phyloP scores from a whole-genome alignment of 2,113 vertebrate species.

The Calonectris borealis region DNA sequence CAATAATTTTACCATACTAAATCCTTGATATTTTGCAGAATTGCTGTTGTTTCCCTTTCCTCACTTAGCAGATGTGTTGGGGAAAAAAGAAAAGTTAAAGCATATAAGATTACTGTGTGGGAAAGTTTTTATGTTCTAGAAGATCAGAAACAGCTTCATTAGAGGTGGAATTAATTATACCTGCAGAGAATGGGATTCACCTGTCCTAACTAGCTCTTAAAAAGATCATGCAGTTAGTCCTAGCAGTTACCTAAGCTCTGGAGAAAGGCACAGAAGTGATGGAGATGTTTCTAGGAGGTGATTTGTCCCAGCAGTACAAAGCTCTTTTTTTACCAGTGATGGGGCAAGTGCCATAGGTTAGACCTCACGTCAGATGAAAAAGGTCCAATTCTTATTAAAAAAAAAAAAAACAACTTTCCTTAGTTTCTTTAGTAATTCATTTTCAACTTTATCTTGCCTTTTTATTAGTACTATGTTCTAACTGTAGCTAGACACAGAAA shows the following conservation, averaged over 20 bases:
- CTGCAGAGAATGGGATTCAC: background rate
- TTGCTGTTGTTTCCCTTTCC: background rate
- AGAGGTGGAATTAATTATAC: background rate
- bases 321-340: too few species aligned
- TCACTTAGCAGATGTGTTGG: background rate
- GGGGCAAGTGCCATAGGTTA: background rate
- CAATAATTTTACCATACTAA: background rate
- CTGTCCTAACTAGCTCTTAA: background rate
- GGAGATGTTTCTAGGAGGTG: background rate
- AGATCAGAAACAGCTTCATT: background rate
- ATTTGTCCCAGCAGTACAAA: background rate
- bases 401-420: background rate
- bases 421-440: background rate
- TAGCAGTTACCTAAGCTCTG: background rate
- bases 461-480: background rate
- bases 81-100: background rate
- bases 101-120: background rate
- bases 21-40: background rate
- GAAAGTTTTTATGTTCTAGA: background rate
- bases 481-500: background rate
- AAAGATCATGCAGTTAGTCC: background rate
- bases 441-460: background rate
- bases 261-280: background rate
- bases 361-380: background rate
- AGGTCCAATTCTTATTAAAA: background rate